Conservation (phyloP, 2,113 vertebrate genomes). For the Aptenodytes patagonicus region DNA sequence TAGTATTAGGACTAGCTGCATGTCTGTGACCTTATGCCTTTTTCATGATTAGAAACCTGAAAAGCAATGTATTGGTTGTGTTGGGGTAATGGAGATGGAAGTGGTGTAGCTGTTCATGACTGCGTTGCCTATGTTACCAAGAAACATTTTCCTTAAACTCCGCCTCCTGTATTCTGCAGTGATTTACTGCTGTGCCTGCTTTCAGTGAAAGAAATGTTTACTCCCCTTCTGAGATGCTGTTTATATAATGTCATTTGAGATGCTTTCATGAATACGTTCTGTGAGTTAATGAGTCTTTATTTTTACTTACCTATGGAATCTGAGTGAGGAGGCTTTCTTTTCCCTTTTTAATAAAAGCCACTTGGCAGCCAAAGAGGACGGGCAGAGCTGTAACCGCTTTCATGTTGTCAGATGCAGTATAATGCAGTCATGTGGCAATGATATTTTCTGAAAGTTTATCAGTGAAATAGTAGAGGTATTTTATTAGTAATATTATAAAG, state of each 20-base stretch:
- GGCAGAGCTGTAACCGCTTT: not conserved
- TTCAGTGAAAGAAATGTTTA: not conserved
- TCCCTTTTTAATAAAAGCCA: not conserved
- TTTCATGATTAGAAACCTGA: not conserved
- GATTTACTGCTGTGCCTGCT: not conserved
- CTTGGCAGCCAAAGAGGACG: not conserved
- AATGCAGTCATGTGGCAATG: not conserved
- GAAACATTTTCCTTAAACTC: not conserved
- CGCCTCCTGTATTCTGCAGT: not conserved
- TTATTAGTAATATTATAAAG: not conserved
- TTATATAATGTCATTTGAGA: not conserved
- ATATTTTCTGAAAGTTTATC: not conserved
- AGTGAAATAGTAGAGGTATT: not conserved
- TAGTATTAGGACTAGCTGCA: not conserved
- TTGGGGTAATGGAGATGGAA: not conserved
- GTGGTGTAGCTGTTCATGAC: not conserved
- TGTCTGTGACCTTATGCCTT: not conserved
- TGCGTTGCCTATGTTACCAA: not conserved
- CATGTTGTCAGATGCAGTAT: not conserved
- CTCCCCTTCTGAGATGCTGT: not conserved
- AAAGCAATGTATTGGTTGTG: not conserved
- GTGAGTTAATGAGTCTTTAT: not conserved
- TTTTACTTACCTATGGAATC: not conserved
- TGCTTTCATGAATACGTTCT: not conserved
- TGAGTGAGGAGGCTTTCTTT: not conserved